Evolutionary conservation across 2,888 invertebrate species (phyloP), one percentile per base, ranked within the genome.

Genomic region (Clistopyga incitator): DNA sequence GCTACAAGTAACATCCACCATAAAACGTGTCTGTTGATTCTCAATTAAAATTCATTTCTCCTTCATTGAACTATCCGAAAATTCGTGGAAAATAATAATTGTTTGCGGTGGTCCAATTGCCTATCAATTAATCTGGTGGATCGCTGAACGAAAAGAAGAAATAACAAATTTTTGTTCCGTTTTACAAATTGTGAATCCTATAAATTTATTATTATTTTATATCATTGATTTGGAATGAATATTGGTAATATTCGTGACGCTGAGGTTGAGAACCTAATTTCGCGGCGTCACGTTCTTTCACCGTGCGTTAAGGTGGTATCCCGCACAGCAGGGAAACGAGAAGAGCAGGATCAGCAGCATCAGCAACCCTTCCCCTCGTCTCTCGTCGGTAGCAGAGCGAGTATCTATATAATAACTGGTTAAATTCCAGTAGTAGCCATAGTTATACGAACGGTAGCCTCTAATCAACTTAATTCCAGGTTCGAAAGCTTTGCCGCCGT

Each of bases 381-480:
- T 59, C 75, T 81, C 84, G 65, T 59, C 74, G 78, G 84, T 84
- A 84, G 84, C 81, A 38, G 38, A 74, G 86, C 86, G 85, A 74
- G 86, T 89, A 90, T 90, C 90, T 90, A 88, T 91, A 88, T 93
- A 93, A 93, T 93, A 91, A 93, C 90, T 91, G 91, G 91, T 92
- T 90, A 90, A 93, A 93, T 93, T 93, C 93, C 93, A 92, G 93
- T 93, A 93, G 93, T 93, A 89, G 91, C 88, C 87, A 91, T 91
- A 90, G 90, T 91, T 90, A 84, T 81, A 90, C 91, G 90, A 92
- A 93, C 93, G 91, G 93, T 93, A 93, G 93, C 93, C 93, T 91
- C 93, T 93, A 93, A 93, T 93, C 93, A 92, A 91, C 88, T 92
- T 93, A 93, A 93, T 93, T 93, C 89, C 87, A 87, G 93, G 92